phyloP scores from a whole-genome alignment of 2,113 vertebrate genomes.

The Euleptes europaea region DNA sequence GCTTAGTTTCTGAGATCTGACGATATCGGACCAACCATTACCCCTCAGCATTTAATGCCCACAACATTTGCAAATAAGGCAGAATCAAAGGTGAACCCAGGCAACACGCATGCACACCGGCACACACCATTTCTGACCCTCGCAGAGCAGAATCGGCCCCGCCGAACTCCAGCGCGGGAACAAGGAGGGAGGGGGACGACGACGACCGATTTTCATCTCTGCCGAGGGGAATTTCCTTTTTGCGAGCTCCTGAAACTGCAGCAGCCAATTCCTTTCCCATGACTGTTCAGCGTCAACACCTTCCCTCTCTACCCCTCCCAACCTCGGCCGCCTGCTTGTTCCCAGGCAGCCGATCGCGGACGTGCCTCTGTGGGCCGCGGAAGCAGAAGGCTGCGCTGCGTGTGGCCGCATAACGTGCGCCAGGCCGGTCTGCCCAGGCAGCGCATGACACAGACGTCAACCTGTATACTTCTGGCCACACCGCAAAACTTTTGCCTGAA shows the following conservation, averaged over 20 bases:
- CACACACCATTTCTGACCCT: neutral
- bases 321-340: neutral
- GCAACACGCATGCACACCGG: neutral
- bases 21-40: no score
- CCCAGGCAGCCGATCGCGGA: neutral
- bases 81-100: neutral
- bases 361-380: neutral
- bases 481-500: neutral
- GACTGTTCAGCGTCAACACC: constrained; percentile 2
- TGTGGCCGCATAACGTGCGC: neutral
- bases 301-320: constrained; percentile 4
- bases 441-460: neutral
- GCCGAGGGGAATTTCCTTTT: no score
- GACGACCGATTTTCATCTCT: neutral
- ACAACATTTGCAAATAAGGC: neutral
- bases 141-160: neutral
- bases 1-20: no score
- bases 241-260: neutral
- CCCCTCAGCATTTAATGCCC: no score
- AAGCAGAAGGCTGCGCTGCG: neutral
- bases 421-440: no score
- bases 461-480: neutral
- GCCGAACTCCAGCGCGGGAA: neutral
- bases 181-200: neutral
- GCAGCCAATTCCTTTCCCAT: constrained; percentile 3